Evolutionary conservation across 2,113 vertebrate species (phyloP), one percentile per base, ranked within the genome.

Genomic region (Hirundichthys speculiger): DNA sequence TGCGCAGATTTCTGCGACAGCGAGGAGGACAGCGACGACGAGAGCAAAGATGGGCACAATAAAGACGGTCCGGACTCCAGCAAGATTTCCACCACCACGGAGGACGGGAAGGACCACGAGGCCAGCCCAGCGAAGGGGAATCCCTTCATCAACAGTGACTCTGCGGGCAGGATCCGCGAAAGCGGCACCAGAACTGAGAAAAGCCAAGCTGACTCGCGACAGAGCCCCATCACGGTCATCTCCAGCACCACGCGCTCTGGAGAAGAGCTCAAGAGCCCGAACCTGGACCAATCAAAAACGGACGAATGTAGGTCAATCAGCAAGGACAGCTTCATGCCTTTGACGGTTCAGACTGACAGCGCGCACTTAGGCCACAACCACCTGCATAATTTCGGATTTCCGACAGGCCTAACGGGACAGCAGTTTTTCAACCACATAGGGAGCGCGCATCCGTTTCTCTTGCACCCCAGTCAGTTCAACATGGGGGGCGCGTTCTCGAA

Each of bases 401-500:
- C 96, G 19, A 92, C 95, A 0, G 92, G 94, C 72, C 88, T 99
- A 61, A 93, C 95, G 0, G 92, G 96, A 68, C 96, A 98, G 81
- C 97, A 96, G 90, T 98, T 98, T 92, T 99, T 99, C 89, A 94
- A 90, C 86, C 95, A 96, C 19, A 57, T 96, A 50, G 92, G 94
- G 30, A 94, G 93, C 3, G 94, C 95, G 68, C 96, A 97, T 55
- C 96, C 96, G 4, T 94, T 99, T 56, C 95, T 99, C 64, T 87
- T 98, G 79, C 96, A 98, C 88, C 97, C 97, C 2, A 60, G 96
- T 68, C 97, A 98, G 93, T 98, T 99, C 75, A 95, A 94, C 84
- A 96, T 99, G 95, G 96, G 98, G 13, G 93, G 95, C 0, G 95
- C 98, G 1, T 98, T 99, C 91, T 95, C 96, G 63, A 93, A 96